Evolutionary conservation across 2,113 vertebrate genomes (phyloP).

Genomic region (Petromus typicus): DNA sequence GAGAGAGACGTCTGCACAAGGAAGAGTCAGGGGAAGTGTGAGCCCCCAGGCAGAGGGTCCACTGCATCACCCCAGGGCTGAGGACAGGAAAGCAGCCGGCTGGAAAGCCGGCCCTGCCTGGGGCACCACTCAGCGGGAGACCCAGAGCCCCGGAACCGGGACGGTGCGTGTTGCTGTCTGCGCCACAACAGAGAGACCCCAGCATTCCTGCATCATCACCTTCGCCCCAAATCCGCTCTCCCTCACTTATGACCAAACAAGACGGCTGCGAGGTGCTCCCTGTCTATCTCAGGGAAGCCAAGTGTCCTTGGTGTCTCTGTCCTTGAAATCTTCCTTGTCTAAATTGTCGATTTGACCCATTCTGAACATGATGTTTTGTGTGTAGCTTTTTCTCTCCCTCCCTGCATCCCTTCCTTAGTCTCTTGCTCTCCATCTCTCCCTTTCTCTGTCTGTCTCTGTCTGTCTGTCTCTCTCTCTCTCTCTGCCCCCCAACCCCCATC

Average conservation of each 20-base stretch:
- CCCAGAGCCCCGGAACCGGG: not conserved
- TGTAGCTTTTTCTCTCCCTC: not conserved
- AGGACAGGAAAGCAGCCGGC: not conserved
- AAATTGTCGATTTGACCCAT: not conserved
- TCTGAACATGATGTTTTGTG: not conserved
- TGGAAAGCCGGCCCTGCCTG: not conserved
- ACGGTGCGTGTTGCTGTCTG: too few relatives aligned
- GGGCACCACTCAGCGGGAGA: not conserved
- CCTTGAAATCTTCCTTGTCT: not conserved
- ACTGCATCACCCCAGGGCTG: not conserved
- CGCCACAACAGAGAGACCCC: not conserved
- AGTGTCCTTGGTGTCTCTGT: not conserved
- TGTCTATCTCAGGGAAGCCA: too few relatives aligned
- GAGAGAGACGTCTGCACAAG: not conserved
- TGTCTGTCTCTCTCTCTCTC: not conserved
- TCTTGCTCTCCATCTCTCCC: too few relatives aligned
- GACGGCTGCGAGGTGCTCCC: not conserved
- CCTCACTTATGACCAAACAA: not conserved
- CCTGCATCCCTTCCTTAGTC: too few relatives aligned
- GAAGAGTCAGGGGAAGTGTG: not conserved
- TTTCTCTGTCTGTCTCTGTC: too few relatives aligned
- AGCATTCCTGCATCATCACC: not conserved
- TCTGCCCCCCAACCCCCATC: not conserved
- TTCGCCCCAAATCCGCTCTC: not conserved
- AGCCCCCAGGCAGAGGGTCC: not conserved